Conservation (phyloP, 2,888 invertebrate genomes). For the Resseliella maxima region DNA sequence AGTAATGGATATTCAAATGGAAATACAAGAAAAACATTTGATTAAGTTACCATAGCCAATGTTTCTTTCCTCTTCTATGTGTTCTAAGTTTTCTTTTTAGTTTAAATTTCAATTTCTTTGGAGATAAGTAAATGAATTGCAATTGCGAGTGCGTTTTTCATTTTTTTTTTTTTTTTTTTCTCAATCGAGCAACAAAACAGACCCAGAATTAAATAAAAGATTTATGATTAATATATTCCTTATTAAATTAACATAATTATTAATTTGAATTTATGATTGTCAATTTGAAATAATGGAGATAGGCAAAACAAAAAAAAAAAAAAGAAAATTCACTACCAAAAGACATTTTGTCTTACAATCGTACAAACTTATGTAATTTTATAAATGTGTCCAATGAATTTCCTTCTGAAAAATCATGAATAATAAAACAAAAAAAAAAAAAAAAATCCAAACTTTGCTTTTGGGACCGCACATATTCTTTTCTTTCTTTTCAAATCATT, state of each 20-base stretch:
- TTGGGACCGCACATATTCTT: background rate
- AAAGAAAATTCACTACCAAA: background rate
- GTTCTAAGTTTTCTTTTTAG: slow-evolving; percentile 10
- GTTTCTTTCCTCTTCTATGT: background rate
- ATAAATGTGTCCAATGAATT: background rate
- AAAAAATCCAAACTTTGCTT: background rate
- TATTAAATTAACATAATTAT: background rate
- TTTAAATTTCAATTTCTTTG: slow-evolving; percentile 10
- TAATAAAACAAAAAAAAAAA: too few species aligned
- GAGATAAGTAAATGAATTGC: slow-evolving; percentile 48
- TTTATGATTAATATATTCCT: slow-evolving; percentile 10
- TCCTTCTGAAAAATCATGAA: background rate
- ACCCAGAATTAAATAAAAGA: background rate
- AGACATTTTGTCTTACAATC: background rate
- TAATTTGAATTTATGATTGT: background rate
- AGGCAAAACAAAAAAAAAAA: too few species aligned
- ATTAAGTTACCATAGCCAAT: background rate
- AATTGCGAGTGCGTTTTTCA: background rate
- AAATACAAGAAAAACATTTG: slow-evolving; percentile 32
- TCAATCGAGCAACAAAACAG: background rate
- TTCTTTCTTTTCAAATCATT: background rate
- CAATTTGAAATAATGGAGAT: background rate
- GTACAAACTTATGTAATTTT: slow-evolving; percentile 18
- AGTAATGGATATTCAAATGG: background rate
- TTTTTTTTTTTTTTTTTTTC: too few species aligned